These are phyloP conservation scores for Falco rusticolus DNA, from an alignment of 2,797 vertebrate genomes.

Conservation along the genomic window DNA sequence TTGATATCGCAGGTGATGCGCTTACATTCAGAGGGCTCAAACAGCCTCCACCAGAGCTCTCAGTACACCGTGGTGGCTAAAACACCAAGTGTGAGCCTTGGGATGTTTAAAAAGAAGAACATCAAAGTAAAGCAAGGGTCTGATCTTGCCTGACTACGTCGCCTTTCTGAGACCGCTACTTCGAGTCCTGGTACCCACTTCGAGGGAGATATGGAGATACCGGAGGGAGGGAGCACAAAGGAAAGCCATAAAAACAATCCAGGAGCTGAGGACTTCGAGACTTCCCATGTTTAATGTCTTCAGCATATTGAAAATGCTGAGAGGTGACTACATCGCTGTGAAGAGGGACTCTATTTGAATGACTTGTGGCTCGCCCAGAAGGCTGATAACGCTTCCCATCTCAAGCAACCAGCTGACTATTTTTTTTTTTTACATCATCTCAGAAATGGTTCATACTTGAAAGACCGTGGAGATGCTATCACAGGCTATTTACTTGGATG, in stretches of 20 bases:
- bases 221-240: background rate
- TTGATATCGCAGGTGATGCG: background rate
- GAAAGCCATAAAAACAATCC: background rate
- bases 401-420: background rate
- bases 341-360: background rate
- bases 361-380: too few relatives aligned
- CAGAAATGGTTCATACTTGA: fast-evolving
- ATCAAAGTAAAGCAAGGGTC: background rate
- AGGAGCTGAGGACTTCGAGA: background rate
- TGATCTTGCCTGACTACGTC: background rate
- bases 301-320: background rate
- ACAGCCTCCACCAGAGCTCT: background rate
- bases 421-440: background rate
- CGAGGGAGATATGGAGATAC: background rate
- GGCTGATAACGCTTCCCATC: background rate
- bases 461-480: background rate
- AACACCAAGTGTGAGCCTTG: background rate
- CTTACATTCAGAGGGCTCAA: background rate
- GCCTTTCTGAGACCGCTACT: background rate
- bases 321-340: too few relatives aligned
- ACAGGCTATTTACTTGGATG: background rate
- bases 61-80: fast-evolving
- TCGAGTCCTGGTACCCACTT: background rate
- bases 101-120: background rate
- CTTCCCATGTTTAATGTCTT: background rate